Conservation (phyloP, 2,797 vertebrate genomes). For the Hemibagrus guttatus region DNA sequence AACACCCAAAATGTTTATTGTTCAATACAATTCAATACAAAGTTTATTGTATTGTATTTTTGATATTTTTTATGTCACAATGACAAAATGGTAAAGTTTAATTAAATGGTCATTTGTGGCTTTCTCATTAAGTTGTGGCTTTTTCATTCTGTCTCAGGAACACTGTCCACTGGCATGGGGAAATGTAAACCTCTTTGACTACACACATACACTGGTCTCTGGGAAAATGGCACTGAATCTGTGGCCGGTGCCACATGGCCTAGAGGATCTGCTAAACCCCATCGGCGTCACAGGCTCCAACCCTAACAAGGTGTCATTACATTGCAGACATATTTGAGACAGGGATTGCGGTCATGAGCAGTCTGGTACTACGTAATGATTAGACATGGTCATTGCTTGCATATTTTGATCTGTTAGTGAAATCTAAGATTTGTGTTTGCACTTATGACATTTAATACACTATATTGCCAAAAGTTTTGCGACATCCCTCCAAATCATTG, state of each 20-base stretch:
- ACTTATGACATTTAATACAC: neutral
- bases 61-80: neutral
- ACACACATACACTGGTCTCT: slow-evolving; percentile 93
- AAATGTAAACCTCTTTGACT: slow-evolving; percentile 96
- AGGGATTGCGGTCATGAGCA: neutral
- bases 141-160: slow-evolving; percentile 75
- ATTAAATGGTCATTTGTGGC: too few relatives aligned
- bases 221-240: slow-evolving; percentile 98
- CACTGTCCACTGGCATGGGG: slow-evolving; percentile 97
- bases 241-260: slow-evolving; percentile 95
- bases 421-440: neutral
- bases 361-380: neutral
- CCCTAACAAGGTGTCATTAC: slow-evolving; percentile 86
- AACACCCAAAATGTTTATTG: neutral
- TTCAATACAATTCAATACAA: too few relatives aligned
- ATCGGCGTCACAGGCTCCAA: slow-evolving; percentile 97
- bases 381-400: neutral
- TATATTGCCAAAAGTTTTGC: too few relatives aligned
- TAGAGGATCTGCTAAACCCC: slow-evolving; percentile 95
- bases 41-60: neutral
- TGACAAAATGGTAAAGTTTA: neutral
- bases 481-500: too few relatives aligned
- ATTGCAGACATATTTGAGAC: slow-evolving; percentile 9
- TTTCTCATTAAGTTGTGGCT: neutral
- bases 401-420: neutral